Conservation (phyloP, 2,113 vertebrate genomes). For the Dromiciops gliroides region DNA sequence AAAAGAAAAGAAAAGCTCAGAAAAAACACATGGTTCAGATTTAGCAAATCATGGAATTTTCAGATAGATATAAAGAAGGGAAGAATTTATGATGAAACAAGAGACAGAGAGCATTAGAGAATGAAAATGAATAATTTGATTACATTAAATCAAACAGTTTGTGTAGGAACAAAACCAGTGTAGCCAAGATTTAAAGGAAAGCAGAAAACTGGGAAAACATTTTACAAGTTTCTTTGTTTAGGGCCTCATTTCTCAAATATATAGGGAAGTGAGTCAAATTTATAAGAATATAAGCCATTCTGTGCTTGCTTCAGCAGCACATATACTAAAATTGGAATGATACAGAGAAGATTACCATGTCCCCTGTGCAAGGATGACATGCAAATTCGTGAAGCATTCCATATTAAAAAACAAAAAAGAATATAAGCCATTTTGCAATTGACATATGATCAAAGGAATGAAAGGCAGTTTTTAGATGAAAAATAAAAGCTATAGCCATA, state of each 20-base stretch:
- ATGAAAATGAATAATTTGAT: neutral
- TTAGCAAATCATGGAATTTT: neutral
- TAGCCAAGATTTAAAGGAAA: neutral
- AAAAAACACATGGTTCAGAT: neutral
- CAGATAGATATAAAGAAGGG: neutral
- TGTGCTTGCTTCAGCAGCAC: no score
- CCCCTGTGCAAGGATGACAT: no score
- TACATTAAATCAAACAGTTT: neutral
- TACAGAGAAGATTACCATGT: no score
- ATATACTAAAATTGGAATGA: no score
- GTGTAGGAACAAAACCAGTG: neutral
- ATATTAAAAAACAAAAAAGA: no score
- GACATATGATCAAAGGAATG: neutral
- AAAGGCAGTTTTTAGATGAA: neutral
- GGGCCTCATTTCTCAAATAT: neutral
- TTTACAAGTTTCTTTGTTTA: neutral
- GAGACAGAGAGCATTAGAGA: neutral
- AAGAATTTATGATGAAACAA: neutral
- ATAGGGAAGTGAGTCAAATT: neutral
- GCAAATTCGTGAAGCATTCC: no score
- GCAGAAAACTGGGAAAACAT: neutral
- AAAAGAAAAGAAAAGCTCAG: neutral
- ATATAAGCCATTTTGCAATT: neutral
- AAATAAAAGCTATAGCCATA: neutral
- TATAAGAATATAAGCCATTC: neutral